phyloP scores from a whole-genome alignment of 2,888 invertebrate species.

The Molorchus minor region DNA sequence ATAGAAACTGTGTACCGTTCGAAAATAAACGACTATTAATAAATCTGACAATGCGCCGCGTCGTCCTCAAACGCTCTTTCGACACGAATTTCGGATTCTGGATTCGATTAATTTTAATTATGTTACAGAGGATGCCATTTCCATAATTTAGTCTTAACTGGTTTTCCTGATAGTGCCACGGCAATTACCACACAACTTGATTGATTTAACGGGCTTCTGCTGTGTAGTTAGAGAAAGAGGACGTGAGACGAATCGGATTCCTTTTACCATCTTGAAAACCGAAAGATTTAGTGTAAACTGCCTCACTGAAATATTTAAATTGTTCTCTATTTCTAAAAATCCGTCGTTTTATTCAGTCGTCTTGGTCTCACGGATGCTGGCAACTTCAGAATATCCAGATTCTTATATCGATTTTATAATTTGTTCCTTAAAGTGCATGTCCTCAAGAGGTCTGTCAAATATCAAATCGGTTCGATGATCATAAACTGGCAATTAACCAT shows the following conservation, averaged over 20 bases:
- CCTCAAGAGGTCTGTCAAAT: no score
- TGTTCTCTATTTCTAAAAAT: no score
- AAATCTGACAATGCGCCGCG: slow-evolving; percentile 35
- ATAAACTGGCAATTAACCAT: no score
- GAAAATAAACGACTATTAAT: slow-evolving; percentile 42
- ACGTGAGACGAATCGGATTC: background rate
- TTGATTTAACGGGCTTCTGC: slow-evolving; percentile 5
- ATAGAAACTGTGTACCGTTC: slow-evolving; percentile 39
- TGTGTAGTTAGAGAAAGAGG: background rate
- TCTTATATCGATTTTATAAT: no score
- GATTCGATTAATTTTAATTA: slow-evolving; percentile 13
- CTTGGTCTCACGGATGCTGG: no score
- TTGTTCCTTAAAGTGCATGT: no score
- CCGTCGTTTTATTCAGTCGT: slow-evolving; percentile 1
- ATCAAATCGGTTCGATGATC: no score
- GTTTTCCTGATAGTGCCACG: slow-evolving; percentile 7
- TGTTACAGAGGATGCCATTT: slow-evolving; percentile 12
- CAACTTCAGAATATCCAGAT: no score
- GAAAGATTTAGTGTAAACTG: background rate
- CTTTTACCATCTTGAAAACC: background rate
- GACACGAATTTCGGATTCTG: slow-evolving; percentile 29
- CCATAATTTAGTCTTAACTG: slow-evolving; percentile 16
- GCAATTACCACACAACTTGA: slow-evolving; percentile 7
- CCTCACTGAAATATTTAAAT: no score
- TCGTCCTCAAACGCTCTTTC: slow-evolving; percentile 25